Evolutionary conservation across 2,797 vertebrate genomes (phyloP).

Genomic region (Lacerta viridis): DNA sequence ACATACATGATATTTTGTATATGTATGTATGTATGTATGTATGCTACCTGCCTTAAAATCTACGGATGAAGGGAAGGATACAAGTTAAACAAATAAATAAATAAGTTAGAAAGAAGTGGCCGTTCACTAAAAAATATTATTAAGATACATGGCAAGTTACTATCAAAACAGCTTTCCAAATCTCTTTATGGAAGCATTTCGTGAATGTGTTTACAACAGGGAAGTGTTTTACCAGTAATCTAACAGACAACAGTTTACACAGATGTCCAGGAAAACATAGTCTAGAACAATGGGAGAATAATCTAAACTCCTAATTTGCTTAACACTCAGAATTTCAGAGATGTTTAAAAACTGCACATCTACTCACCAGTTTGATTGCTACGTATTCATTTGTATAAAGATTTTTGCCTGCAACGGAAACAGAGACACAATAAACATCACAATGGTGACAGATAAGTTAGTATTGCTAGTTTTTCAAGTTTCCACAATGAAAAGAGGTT

Average conservation of each 20-base stretch:
- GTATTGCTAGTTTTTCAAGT: background rate
- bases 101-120: background rate
- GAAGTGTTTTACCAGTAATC: background rate
- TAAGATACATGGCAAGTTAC: background rate
- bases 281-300: background rate
- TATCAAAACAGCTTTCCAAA: background rate
- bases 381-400: conserved; percentile 99
- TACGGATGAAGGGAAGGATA: too few relatives aligned
- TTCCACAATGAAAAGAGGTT: background rate
- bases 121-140: background rate
- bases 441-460: background rate
- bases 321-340: background rate
- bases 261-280: background rate
- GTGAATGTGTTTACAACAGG: background rate
- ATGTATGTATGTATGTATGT: too few relatives aligned
- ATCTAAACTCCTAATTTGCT: conserved; percentile 2
- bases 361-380: conserved; percentile 99
- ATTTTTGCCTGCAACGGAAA: conserved; percentile 91
- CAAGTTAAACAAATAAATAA: too few relatives aligned
- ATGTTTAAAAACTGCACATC: conserved; percentile 47
- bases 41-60: too few relatives aligned
- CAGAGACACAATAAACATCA: conserved; percentile 33
- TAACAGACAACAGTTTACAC: background rate
- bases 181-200: background rate
- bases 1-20: background rate